Evolutionary conservation across 2,113 vertebrate genomes (phyloP).

Genomic region (Anthoscopus minutus): DNA sequence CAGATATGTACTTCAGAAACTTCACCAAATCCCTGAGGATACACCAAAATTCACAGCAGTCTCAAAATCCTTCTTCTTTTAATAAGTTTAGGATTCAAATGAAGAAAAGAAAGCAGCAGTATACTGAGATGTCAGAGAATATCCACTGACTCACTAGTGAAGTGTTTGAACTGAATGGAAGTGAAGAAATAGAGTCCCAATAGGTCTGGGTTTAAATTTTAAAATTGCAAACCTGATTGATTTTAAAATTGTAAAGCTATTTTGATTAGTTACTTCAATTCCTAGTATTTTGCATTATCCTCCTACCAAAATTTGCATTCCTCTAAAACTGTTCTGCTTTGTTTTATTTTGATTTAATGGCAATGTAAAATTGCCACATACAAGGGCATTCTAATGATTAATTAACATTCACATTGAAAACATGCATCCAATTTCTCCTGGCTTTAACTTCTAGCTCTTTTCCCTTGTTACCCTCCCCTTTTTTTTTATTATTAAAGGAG

Average conservation of each 20-base stretch:
- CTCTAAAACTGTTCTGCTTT: neutral
- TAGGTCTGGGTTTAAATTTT: neutral
- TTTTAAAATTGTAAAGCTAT: neutral
- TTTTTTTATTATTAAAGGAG: neutral
- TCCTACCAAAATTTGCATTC: neutral
- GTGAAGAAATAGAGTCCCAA: neutral
- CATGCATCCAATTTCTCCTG: neutral
- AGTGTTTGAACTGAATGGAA: neutral
- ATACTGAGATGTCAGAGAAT: neutral
- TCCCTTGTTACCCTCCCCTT: neutral
- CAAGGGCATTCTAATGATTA: neutral
- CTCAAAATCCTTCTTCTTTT: neutral
- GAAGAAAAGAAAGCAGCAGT: neutral
- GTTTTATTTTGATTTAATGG: neutral
- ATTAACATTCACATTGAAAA: neutral
- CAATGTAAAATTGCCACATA: neutral
- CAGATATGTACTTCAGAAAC: neutral
- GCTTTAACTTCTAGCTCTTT: neutral
- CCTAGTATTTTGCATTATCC: neutral
- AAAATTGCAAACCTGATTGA: neutral
- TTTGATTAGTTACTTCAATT: neutral
- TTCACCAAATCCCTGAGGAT: neutral
- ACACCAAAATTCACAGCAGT: neutral
- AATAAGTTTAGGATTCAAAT: neutral
- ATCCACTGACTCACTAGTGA: neutral